Base-by-base conservation (phyloP, 2,888 invertebrate species). In the Phoenoteleia sp. region DNA sequence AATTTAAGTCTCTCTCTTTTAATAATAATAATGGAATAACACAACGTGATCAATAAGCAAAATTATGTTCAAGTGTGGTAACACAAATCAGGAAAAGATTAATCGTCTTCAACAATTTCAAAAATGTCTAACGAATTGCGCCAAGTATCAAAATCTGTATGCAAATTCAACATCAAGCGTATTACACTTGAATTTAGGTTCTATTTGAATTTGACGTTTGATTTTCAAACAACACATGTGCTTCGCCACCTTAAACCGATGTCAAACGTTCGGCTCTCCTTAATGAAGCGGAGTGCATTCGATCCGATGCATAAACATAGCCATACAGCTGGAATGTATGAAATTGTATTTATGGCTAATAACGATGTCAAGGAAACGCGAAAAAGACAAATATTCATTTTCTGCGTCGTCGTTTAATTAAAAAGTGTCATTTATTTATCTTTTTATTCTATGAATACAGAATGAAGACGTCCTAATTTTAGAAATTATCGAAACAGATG, bases 301-400 rank as follows among this genome's bases (percentile, higher is more conserved):
- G 76, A 82, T 82, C 71, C 82, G 66, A 82, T 54, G 71, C 76
- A 76, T 82, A 82, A 71, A 82, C 82, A 74, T 45, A 77, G 21
- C 39, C 77, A 33, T 62, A 79, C 74, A 79, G 67, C 58, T 84
- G 83, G 67, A 83, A 81, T 81, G 56, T 67, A 77, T 81, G 71
- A 72, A 81, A 84, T 81, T 81, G 76, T 85, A 77, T 77, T 81
- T 81, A 67, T 85, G 84, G 81, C 72, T 85, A 81, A 85, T 81
- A 85, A 85, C 76, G 76, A 77, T 81, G 84, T 85, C 84, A 85
- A 85, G 84, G 84, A 75, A 81, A 81, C 39, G 67, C 29, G 60
- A 77, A 77, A 85, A 77, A 72, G 66, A 77, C 72, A 76, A 75
- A 80, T 85, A 74, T 72, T 56, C 52, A 71, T 76, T 60, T 58